Evolutionary conservation across 2,888 invertebrate species (phyloP).

Genomic region (Drosophila austrosaltans): DNA sequence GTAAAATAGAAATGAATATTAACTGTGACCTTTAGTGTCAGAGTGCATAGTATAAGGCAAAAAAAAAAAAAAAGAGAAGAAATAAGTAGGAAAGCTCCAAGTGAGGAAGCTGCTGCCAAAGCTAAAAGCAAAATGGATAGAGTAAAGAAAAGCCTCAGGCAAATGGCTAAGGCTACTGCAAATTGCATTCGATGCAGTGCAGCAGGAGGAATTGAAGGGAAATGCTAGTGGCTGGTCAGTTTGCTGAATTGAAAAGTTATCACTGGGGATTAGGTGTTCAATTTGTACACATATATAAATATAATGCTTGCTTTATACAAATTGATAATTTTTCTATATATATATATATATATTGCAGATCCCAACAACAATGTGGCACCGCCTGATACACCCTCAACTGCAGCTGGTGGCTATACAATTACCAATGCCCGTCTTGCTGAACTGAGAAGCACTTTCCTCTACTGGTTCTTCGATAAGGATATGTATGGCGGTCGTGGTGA

Average conservation of each 20-base stretch:
- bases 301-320: slow-evolving; percentile 28
- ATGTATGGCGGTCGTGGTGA: slow-evolving; percentile 89
- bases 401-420: slow-evolving; percentile 88
- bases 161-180: slow-evolving; percentile 41
- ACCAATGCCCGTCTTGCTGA: slow-evolving; percentile 87
- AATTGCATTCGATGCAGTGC: slow-evolving; percentile 51
- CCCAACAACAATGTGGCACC: slow-evolving; percentile 84
- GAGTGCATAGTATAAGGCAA: slow-evolving; percentile 49
- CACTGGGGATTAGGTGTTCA: slow-evolving; percentile 65
- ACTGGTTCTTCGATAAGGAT: slow-evolving; percentile 92
- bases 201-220: slow-evolving; percentile 13
- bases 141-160: slow-evolving; percentile 1
- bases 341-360: slow-evolving; percentile 62
- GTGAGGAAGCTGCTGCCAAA: slow-evolving; percentile 47
- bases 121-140: slow-evolving; percentile 33
- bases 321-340: slow-evolving; percentile 12
- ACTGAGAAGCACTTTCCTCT: slow-evolving; percentile 90
- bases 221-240: slow-evolving; percentile 8
- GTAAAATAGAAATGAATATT: slow-evolving; percentile 72
- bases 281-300: slow-evolving; percentile 61
- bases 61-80: too few relatives aligned
- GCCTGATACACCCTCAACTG: slow-evolving; percentile 83
- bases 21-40: slow-evolving; percentile 76
- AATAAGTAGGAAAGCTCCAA: slow-evolving; percentile 40
- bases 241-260: slow-evolving; percentile 71